Evolutionary conservation across 2,888 invertebrate genomes (phyloP).

Genomic region (Athrips mouffetella): DNA sequence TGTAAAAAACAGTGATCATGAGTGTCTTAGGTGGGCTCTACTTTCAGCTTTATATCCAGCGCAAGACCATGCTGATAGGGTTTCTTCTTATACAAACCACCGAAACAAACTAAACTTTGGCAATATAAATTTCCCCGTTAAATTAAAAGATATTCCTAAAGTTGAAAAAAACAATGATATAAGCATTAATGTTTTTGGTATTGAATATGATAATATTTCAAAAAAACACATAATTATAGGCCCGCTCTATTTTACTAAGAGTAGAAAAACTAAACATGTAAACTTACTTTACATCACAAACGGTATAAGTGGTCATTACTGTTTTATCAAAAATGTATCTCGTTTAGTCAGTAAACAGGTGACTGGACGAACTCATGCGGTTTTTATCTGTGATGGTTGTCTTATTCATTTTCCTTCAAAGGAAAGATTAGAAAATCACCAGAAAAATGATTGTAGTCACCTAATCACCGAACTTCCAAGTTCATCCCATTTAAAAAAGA

Average conservation of each 20-base stretch:
- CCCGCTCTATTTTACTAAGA: constrained; percentile 28
- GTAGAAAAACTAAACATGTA: constrained; percentile 22
- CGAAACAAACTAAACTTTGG: not conserved
- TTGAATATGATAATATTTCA: constrained; percentile 23
- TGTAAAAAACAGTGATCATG: constrained; percentile 28
- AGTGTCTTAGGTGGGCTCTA: constrained; percentile 30
- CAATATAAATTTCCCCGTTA: not conserved
- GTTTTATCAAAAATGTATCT: no score
- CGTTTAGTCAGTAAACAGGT: constrained; percentile 27
- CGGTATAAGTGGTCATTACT: no score
- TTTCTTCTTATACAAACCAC: no score
- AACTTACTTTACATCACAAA: constrained; percentile 28
- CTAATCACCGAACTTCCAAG: constrained; percentile 21
- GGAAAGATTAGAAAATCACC: constrained; percentile 9
- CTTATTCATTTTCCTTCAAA: constrained; percentile 2
- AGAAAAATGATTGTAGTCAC: constrained; percentile 23
- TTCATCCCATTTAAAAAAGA: constrained; percentile 15
- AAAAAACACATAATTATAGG: constrained; percentile 18
- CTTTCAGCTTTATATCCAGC: constrained; percentile 29
- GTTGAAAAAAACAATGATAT: constrained; percentile 27
- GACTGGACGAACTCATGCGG: constrained; percentile 10
- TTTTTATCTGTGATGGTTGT: constrained; percentile 24
- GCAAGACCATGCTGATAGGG: no score
- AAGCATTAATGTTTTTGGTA: no score
- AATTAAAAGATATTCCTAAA: not conserved